Percentiles rank a stretch among this genome's conserved stretches.
Conservation (phyloP, 2,113 vertebrate genomes). For the Halcyon malimbica region DNA sequence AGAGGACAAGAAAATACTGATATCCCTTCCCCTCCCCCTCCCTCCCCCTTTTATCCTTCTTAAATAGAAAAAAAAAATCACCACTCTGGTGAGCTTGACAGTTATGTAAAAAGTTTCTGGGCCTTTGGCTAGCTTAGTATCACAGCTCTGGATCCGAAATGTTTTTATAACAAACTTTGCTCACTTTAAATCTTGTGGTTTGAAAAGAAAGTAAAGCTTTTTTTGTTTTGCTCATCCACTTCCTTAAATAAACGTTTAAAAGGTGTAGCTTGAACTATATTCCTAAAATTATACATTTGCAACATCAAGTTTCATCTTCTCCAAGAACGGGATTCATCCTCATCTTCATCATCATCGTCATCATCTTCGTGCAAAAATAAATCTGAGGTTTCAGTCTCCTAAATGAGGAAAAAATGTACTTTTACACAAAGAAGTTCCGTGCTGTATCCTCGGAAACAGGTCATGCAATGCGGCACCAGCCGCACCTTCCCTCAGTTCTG, state of each 20-base stretch:
- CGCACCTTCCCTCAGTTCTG: rapidly evolving
- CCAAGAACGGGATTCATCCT: constrained; percentile 96
- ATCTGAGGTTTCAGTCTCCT: constrained; percentile 89
- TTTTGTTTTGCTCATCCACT: constrained; percentile 81
- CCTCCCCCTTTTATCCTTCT: constrained; percentile 10
- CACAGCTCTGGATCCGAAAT: constrained; percentile 71
- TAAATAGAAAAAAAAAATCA: constrained; percentile 61
- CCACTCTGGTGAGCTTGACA: constrained; percentile 64
- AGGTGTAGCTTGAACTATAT: constrained; percentile 78
- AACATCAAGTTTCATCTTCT: constrained; percentile 88
- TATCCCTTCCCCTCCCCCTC: background rate
- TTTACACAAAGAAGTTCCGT: background rate
- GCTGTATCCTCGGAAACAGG: background rate
- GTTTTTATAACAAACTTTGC: constrained; percentile 70
- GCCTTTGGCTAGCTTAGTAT: constrained; percentile 77
- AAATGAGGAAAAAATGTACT: background rate
- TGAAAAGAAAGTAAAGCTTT: constrained; percentile 77
- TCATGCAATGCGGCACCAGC: rapidly evolving
- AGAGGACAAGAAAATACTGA: constrained; percentile 75
- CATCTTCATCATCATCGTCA: constrained; percentile 95
- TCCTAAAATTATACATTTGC: constrained; percentile 78
- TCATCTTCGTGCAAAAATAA: constrained; percentile 92
- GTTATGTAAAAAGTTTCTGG: constrained; percentile 64
- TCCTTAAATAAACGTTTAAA: constrained; percentile 83
- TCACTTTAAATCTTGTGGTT: constrained; percentile 65